phyloP scores from a whole-genome alignment of 2,113 vertebrate species.

The Canis aureus region DNA sequence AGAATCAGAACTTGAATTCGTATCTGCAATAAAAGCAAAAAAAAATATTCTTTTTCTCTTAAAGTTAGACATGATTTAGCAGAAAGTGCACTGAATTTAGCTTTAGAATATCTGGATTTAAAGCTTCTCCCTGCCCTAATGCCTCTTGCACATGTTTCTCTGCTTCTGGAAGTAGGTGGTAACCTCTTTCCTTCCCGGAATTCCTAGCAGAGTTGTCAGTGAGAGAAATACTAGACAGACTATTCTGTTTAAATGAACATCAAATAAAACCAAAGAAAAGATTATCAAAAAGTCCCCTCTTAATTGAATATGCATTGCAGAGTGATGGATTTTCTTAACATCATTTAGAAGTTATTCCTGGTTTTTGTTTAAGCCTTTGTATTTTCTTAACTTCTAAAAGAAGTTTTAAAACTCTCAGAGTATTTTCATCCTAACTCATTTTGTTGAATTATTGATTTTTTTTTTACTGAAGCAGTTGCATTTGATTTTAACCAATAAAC shows the following conservation, averaged over 20 bases:
- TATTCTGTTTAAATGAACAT: not conserved
- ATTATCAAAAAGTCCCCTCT: not conserved
- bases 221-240: not conserved
- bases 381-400: not conserved
- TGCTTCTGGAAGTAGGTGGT: not conserved
- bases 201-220: not conserved
- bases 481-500: not conserved
- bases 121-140: not conserved
- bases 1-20: not conserved
- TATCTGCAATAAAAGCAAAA: not conserved
- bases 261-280: not conserved
- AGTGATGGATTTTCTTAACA: not conserved
- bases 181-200: not conserved
- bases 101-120: not conserved
- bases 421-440: not conserved
- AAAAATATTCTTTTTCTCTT: not conserved
- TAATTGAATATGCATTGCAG: not conserved
- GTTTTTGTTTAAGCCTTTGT: not conserved
- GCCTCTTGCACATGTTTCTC: not conserved
- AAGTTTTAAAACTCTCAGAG: not conserved
- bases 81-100: not conserved
- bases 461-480: not conserved
- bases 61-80: not conserved
- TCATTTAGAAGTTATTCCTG: not conserved
- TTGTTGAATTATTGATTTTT: not conserved